Evolutionary conservation across 2,888 invertebrate species (phyloP).

Genomic region (Oegoconia quadripuncta): DNA sequence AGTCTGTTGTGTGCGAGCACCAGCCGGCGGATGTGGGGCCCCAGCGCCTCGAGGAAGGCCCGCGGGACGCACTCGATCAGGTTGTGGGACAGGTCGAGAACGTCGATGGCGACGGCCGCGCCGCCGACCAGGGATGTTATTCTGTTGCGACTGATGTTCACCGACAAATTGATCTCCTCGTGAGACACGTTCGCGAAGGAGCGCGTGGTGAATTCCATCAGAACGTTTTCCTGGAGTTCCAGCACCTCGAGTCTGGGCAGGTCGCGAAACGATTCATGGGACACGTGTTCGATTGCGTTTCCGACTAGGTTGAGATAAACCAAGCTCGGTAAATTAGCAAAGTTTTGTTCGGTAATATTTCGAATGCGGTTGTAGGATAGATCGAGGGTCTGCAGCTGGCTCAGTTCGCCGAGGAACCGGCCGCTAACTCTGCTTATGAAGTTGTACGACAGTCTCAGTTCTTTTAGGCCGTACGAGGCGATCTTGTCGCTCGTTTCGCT

Average conservation of each 20-base stretch:
- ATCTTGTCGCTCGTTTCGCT: conserved; percentile 47
- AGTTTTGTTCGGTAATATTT: conserved; percentile 80
- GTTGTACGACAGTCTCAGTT: conserved; percentile 89
- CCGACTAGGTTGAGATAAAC: conserved; percentile 87
- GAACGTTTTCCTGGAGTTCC: conserved; percentile 86
- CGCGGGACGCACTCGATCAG: conserved; percentile 77
- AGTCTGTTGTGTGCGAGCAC: conserved; percentile 80
- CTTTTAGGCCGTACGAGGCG: conserved; percentile 83
- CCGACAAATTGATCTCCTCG: conserved; percentile 77
- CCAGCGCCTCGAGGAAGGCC: conserved; percentile 72
- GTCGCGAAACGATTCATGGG: conserved; percentile 83
- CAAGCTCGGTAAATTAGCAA: conserved; percentile 84
- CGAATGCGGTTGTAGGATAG: conserved; percentile 85
- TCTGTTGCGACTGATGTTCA: conserved; percentile 86
- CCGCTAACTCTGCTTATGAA: conserved; percentile 82
- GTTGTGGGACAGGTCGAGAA: conserved; percentile 84
- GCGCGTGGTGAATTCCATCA: conserved; percentile 81
- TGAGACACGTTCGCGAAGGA: conserved; percentile 82
- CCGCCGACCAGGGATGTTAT: conserved; percentile 52
- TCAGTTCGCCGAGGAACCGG: conserved; percentile 82
- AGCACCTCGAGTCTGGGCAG: conserved; percentile 84
- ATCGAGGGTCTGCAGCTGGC: conserved; percentile 84
- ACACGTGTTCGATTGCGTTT: conserved; percentile 83
- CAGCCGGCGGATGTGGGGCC: conserved; percentile 38
- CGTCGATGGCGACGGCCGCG: conserved; percentile 69